phyloP scores from a whole-genome alignment of 2,113 vertebrate genomes.

The Callopanchax toddi region DNA sequence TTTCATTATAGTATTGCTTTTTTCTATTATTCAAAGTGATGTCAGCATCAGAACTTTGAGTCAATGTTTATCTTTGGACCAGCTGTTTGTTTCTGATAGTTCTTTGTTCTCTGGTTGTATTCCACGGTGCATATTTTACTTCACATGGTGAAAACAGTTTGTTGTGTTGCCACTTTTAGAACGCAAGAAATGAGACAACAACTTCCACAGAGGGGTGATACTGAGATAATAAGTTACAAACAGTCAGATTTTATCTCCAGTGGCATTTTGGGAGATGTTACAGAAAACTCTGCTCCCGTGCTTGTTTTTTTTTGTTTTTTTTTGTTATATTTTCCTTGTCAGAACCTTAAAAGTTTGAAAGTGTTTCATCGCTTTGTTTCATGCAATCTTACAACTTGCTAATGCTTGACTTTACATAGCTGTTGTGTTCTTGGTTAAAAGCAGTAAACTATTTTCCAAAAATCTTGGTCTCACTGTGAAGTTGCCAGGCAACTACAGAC shows the following conservation, averaged over 20 bases:
- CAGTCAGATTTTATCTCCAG: background rate
- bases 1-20: too few relatives aligned
- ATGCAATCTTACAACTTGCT: background rate
- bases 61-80: too few relatives aligned
- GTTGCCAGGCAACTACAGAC: slow-evolving; percentile 11
- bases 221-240: background rate
- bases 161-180: too few relatives aligned
- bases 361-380: background rate
- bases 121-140: too few relatives aligned
- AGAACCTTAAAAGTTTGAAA: background rate
- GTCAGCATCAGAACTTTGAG: too few relatives aligned
- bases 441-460: background rate
- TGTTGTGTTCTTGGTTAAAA: slow-evolving; percentile 1
- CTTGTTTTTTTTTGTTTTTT: background rate
- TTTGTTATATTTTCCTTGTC: background rate
- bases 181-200: too few relatives aligned
- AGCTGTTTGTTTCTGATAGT: too few relatives aligned
- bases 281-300: background rate
- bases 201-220: too few relatives aligned
- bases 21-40: too few relatives aligned
- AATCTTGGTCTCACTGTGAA: background rate
- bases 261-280: background rate
- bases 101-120: too few relatives aligned
- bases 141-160: too few relatives aligned
- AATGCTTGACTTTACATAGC: slow-evolving; percentile 7